These are phyloP conservation scores for Andricus curvator DNA, from an alignment of 2,888 invertebrate genomes.

Conservation along the genomic window DNA sequence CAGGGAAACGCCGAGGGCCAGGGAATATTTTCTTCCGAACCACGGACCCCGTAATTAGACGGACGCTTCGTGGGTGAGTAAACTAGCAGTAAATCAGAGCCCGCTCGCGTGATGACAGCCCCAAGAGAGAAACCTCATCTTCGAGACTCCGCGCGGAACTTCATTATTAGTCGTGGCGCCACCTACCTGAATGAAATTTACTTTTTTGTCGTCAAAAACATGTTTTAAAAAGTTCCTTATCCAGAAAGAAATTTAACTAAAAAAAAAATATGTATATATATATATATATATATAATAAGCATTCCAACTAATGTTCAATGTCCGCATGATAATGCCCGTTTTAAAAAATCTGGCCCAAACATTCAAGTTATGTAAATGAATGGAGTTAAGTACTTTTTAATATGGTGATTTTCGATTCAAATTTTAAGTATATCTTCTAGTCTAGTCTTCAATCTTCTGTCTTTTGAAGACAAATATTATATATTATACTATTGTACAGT, in stretches of 20 bases:
- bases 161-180: conserved; percentile 26
- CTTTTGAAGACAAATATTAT: no score
- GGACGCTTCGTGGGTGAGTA: conserved; percentile 74
- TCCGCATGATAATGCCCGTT: no score
- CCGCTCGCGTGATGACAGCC: conserved; percentile 68
- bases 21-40: conserved; percentile 63
- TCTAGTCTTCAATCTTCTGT: no score
- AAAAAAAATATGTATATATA: no score
- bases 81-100: conserved; percentile 71
- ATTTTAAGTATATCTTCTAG: no score
- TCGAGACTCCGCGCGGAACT: conserved; percentile 18
- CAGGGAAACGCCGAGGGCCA: conserved; percentile 55
- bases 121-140: conserved; percentile 38
- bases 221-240: neutral
- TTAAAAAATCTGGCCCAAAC: no score
- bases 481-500: no score
- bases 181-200: conserved; percentile 5
- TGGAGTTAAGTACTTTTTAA: no score
- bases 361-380: no score
- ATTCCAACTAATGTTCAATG: no score
- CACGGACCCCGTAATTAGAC: conserved; percentile 72
- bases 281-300: no score
- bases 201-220: neutral
- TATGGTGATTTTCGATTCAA: no score
- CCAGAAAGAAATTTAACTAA: neutral